Evolutionary conservation across 2,113 vertebrate genomes (phyloP).

Genomic region (Etia nguti): DNA sequence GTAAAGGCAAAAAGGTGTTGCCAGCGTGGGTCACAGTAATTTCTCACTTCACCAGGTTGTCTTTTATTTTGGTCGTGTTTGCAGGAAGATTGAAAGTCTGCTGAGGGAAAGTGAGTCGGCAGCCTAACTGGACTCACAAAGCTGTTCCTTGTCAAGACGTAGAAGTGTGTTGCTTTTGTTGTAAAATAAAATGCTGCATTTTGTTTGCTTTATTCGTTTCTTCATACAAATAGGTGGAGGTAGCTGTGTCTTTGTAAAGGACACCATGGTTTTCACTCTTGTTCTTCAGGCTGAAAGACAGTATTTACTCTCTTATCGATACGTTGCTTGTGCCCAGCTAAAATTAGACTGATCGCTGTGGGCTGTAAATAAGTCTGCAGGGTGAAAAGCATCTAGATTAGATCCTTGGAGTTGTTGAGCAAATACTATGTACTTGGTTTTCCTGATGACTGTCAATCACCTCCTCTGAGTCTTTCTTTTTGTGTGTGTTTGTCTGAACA

Average conservation of each 20-base stretch:
- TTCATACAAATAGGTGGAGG: background rate
- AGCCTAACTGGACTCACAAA: background rate
- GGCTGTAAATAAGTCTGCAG: background rate
- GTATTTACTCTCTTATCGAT: background rate
- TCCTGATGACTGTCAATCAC: background rate
- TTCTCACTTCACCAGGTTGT: background rate
- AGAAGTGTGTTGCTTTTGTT: background rate
- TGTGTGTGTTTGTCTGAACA: slow-evolving; percentile 31
- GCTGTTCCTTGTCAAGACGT: background rate
- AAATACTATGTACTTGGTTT: background rate
- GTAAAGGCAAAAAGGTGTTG: slow-evolving; percentile 9
- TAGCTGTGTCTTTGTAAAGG: background rate
- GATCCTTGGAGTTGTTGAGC: background rate
- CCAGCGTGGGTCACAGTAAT: background rate
- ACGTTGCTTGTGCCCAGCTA: background rate
- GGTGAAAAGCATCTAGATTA: background rate
- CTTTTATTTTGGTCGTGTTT: background rate
- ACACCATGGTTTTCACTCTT: background rate
- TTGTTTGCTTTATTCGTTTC: background rate
- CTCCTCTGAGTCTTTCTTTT: background rate
- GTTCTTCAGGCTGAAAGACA: background rate
- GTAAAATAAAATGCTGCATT: background rate
- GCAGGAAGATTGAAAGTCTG: background rate
- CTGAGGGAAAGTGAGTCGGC: background rate
- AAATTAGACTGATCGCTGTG: background rate